phyloP scores from a whole-genome alignment of 2,888 invertebrate species.

The Nezara viridula region DNA sequence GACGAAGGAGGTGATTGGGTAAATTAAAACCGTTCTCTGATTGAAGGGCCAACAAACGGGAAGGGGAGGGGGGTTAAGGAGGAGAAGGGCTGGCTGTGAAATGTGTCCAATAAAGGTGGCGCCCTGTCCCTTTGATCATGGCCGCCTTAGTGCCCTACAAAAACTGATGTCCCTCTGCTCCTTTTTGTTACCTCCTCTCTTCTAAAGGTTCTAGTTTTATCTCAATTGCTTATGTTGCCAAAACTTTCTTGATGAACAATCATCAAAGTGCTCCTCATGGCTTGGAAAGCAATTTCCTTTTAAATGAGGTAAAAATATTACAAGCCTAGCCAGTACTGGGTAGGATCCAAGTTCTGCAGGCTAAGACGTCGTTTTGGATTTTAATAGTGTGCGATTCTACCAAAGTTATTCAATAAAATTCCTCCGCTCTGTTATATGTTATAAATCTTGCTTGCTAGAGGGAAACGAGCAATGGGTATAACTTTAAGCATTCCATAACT shows the following conservation, averaged over 20 bases:
- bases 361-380: not conserved
- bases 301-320: slow-evolving; percentile 39
- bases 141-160: slow-evolving; percentile 10
- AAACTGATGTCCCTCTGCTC: not conserved
- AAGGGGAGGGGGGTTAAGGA: too few species aligned
- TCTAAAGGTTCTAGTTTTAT: slow-evolving; percentile 26
- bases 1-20: slow-evolving; percentile 3
- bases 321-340: not conserved
- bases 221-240: slow-evolving; percentile 36
- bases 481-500: not conserved
- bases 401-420: not conserved
- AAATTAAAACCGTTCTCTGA: slow-evolving; percentile 4
- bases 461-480: not conserved
- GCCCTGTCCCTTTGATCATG: slow-evolving; percentile 18
- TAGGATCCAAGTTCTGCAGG: not conserved
- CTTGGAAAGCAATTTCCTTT: slow-evolving; percentile 7
- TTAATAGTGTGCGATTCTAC: not conserved
- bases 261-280: slow-evolving; percentile 4
- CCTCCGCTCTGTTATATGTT: not conserved
- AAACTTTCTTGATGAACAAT: slow-evolving; percentile 39
- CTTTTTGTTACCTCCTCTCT: not conserved
- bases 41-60: not conserved
- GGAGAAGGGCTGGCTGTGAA: not conserved
- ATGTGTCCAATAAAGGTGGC: slow-evolving; percentile 32
- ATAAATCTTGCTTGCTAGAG: too few species aligned